Percentiles rank a stretch among this genome's conserved stretches.
These are phyloP conservation scores for Megalops atlanticus DNA, from an alignment of 2,113 vertebrate species.

Conservation along the genomic window DNA sequence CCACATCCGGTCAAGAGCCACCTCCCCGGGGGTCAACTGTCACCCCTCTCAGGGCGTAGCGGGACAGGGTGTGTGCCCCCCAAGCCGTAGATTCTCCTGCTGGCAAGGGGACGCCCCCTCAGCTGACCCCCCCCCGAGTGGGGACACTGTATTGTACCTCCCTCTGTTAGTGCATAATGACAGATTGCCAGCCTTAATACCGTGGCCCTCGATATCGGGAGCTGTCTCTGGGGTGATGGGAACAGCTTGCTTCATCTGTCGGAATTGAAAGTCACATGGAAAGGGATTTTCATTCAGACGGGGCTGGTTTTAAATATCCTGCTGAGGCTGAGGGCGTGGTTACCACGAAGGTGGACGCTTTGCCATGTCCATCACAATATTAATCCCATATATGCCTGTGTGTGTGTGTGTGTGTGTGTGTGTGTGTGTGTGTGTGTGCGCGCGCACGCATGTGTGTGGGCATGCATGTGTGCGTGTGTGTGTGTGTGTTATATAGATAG, in stretches of 20 bases:
- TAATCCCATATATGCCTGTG: conserved; percentile 37
- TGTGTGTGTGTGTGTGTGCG: neutral
- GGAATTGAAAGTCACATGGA: conserved; percentile 57
- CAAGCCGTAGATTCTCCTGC: neutral
- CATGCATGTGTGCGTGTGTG: no score
- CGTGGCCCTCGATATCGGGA: neutral
- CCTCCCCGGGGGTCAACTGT: neutral
- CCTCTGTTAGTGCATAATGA: conserved; percentile 53
- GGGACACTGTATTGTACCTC: conserved; percentile 42
- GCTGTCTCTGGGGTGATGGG: neutral
- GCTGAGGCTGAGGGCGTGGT: neutral
- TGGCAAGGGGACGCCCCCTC: neutral
- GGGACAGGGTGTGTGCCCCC: neutral
- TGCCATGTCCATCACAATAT: conserved; percentile 26
- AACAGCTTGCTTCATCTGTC: conserved; percentile 53
- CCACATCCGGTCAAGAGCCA: neutral
- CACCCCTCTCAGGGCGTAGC: no score
- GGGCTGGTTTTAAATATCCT: conserved; percentile 38
- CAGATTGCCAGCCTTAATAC: conserved; percentile 64
- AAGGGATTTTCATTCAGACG: conserved; percentile 47
- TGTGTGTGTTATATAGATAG: neutral
- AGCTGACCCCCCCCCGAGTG: conserved; percentile 32
- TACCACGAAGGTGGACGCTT: conserved; percentile 34
- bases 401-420: no score
- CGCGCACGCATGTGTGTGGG: no score